Percentiles rank a stretch among this genome's conserved stretches.
Evolutionary conservation across 2,113 vertebrate species (phyloP).

Genomic region (Syngnathus typhle): DNA sequence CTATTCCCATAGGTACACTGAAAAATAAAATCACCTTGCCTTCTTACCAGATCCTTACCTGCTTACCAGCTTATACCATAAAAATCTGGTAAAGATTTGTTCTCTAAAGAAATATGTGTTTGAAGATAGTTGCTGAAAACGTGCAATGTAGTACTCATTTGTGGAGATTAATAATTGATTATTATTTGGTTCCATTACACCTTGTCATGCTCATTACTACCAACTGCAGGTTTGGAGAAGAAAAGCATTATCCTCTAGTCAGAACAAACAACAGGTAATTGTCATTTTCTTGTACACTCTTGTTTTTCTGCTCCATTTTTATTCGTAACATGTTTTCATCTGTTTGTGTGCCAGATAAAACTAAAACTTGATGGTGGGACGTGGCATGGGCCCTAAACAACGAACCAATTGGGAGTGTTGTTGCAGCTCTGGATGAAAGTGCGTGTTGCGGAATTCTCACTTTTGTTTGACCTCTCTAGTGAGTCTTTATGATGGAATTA

Average conservation of each 20-base stretch:
- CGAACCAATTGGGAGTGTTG: neutral
- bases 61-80: too few species aligned
- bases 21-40: neutral
- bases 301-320: neutral
- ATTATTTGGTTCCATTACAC: neutral
- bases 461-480: conserved; percentile 3
- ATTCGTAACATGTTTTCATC: neutral
- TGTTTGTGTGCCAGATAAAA: neutral
- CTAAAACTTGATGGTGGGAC: neutral
- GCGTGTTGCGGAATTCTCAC: neutral
- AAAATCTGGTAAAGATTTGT: too few species aligned
- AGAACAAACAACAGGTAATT: neutral
- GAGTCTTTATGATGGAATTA: neutral
- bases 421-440: neutral
- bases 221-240: neutral
- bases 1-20: neutral
- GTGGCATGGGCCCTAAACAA: neutral
- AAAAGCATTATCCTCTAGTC: neutral
- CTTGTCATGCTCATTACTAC: neutral
- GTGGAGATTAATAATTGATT: too few species aligned
- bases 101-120: too few species aligned
- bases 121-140: too few species aligned
- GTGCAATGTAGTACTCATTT: too few species aligned
- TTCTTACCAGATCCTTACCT: neutral
- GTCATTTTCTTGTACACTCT: neutral